Evolutionary conservation across 23 tunicate species (phyloP).

Genomic region (Botrylloides violaceus): DNA sequence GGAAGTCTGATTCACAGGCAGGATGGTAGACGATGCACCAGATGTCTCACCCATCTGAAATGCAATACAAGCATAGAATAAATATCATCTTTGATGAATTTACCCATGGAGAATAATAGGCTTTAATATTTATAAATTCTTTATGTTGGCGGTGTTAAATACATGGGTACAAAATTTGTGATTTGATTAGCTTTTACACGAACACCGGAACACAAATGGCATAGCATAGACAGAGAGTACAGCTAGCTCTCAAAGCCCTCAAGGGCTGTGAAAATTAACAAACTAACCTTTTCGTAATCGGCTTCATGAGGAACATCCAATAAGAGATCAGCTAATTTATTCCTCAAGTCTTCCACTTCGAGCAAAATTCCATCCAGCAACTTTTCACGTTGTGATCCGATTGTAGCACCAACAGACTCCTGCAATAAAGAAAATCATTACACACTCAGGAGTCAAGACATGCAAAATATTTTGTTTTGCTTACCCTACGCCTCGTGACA

Average conservation of each 20-base stretch:
- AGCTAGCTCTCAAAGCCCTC: too few relatives aligned
- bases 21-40: slow-evolving; percentile 5
- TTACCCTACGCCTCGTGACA: background rate
- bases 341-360: slow-evolving; percentile 3
- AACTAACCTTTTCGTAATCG: background rate
- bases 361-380: background rate
- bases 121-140: too few relatives aligned
- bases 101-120: too few relatives aligned
- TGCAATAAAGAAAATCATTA: background rate
- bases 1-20: slow-evolving; percentile 64
- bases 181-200: too few relatives aligned
- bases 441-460: background rate
- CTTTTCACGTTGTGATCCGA: background rate
- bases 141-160: too few relatives aligned
- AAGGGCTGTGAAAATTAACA: background rate
- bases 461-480: background rate
- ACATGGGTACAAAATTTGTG: too few relatives aligned
- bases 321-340: background rate
- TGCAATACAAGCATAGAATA: too few relatives aligned
- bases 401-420: background rate
- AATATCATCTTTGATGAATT: too few relatives aligned
- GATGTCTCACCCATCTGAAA: background rate
- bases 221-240: too few relatives aligned
- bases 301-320: slow-evolving; percentile 9
- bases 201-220: too few relatives aligned